phyloP scores from a whole-genome alignment of 1,140 invertebrate species.

The Neuroterus valhalla region DNA sequence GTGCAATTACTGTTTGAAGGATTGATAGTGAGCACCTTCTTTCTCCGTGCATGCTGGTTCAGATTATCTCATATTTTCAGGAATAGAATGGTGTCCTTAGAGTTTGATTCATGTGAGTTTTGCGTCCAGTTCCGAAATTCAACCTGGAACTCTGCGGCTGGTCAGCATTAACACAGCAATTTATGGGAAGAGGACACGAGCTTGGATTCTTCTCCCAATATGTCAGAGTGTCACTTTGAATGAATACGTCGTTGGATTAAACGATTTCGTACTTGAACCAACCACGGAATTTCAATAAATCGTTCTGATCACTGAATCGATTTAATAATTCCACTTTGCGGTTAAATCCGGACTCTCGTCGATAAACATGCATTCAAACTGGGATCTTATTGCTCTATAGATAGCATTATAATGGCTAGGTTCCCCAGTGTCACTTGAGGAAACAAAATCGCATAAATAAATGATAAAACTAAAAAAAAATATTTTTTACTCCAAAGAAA shows the following conservation, averaged over 20 bases:
- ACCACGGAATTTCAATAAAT: constrained; percentile 30
- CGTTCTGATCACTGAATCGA: constrained; percentile 25
- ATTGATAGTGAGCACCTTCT: neutral
- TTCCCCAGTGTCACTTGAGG: neutral
- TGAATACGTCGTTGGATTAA: constrained; percentile 30
- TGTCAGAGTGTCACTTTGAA: constrained; percentile 24
- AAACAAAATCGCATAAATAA: neutral
- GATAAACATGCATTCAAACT: constrained; percentile 6
- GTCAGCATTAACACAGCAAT: constrained; percentile 24
- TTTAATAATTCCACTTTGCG: constrained; percentile 24
- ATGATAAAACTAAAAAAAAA: no score
- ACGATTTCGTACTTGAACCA: constrained; percentile 20
- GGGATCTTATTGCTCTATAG: neutral
- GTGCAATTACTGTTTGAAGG: neutral
- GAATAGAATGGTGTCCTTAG: constrained; percentile 19
- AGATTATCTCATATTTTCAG: constrained; percentile 9
- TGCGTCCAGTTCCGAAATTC: constrained; percentile 24
- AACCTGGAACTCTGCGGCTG: constrained; percentile 13
- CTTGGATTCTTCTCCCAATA: constrained; percentile 8
- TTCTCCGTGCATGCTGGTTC: neutral
- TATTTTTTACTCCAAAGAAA: no score
- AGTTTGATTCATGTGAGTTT: constrained; percentile 19
- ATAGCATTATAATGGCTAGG: neutral
- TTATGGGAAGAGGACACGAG: constrained; percentile 17
- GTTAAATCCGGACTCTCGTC: constrained; percentile 3